phyloP scores from a whole-genome alignment of 1,140 invertebrate species.

The Drosophila oshimai region DNA sequence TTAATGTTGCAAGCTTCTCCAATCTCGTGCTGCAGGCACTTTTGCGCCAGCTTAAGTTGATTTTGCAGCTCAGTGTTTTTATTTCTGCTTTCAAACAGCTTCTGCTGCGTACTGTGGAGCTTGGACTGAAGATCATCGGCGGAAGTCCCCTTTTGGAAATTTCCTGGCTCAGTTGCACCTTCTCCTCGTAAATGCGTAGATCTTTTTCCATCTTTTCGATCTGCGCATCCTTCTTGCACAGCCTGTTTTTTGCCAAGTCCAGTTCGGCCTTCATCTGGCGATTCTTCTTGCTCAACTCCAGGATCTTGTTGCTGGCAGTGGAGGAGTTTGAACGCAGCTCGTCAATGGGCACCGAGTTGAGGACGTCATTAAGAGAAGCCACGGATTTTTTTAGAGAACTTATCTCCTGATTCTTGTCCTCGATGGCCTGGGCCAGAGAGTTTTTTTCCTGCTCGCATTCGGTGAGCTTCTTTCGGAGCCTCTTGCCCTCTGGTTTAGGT shows the following conservation, averaged over 20 bases:
- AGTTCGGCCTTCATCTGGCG: slow-evolving; percentile 84
- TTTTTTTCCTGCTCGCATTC: slow-evolving; percentile 60
- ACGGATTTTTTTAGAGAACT: slow-evolving; percentile 83
- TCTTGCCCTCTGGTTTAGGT: slow-evolving; percentile 42
- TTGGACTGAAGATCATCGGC: slow-evolving; percentile 86
- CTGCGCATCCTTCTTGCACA: slow-evolving; percentile 74
- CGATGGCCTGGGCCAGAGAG: slow-evolving; percentile 48
- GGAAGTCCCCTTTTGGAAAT: slow-evolving; percentile 29
- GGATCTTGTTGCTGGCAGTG: slow-evolving; percentile 84
- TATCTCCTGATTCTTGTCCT: slow-evolving; percentile 84
- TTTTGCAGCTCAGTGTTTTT: slow-evolving; percentile 86
- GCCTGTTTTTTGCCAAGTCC: slow-evolving; percentile 82
- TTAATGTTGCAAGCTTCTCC: slow-evolving; percentile 85
- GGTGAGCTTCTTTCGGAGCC: slow-evolving; percentile 59
- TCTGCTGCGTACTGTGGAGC: slow-evolving; percentile 85
- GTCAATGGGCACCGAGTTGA: slow-evolving; percentile 83
- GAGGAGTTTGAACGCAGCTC: slow-evolving; percentile 84
- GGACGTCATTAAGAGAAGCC: slow-evolving; percentile 83
- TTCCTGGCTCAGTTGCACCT: slow-evolving; percentile 27
- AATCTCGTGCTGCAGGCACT: slow-evolving; percentile 87
- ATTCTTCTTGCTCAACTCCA: slow-evolving; percentile 85
- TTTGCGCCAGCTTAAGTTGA: slow-evolving; percentile 86
- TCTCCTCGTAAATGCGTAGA: slow-evolving; percentile 66
- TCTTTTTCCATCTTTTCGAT: slow-evolving; percentile 83
- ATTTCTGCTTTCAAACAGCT: slow-evolving; percentile 87